phyloP scores from a whole-genome alignment of 1,140 invertebrate species.

The Drosophila tsacasi region DNA sequence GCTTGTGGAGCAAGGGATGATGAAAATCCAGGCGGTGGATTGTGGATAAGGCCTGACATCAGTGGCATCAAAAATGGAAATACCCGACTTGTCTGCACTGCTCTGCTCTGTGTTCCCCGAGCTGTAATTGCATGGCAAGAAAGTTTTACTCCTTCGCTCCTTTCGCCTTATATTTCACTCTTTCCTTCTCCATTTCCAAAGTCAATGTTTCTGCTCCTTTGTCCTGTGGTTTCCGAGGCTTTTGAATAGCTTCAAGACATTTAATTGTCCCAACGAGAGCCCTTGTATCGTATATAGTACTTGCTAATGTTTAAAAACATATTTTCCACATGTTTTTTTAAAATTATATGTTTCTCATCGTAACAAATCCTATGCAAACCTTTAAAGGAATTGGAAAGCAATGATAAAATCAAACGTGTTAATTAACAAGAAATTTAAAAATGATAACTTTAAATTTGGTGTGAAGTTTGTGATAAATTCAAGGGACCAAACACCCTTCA shows the following conservation, averaged over 20 bases:
- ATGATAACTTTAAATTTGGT: background rate
- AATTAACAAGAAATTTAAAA: background rate
- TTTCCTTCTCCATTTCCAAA: slow-evolving; percentile 8
- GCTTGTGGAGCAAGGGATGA: slow-evolving; percentile 1
- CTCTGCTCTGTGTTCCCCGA: slow-evolving; percentile 1
- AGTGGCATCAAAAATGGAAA: slow-evolving; percentile 47
- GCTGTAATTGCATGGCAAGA: slow-evolving; percentile 35
- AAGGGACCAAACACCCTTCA: background rate
- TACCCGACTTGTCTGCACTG: slow-evolving; percentile 4
- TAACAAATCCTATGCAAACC: background rate
- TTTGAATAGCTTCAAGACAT: slow-evolving; percentile 1
- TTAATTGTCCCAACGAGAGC: background rate
- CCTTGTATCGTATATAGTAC: background rate
- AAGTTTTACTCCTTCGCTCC: slow-evolving; percentile 19
- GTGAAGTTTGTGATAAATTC: background rate
- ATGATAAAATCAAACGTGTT: slow-evolving; percentile 1
- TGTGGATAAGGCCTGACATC: slow-evolving; percentile 35
- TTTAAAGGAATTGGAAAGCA: background rate
- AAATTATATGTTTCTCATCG: background rate
- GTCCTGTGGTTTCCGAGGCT: slow-evolving; percentile 13
- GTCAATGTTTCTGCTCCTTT: slow-evolving; percentile 20
- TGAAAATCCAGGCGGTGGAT: slow-evolving; percentile 13
- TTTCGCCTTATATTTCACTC: slow-evolving; percentile 17
- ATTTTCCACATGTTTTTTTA: no score
- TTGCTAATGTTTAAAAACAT: background rate